phyloP scores from a whole-genome alignment of 1,140 invertebrate genomes.

The Diorhabda sublineata region DNA sequence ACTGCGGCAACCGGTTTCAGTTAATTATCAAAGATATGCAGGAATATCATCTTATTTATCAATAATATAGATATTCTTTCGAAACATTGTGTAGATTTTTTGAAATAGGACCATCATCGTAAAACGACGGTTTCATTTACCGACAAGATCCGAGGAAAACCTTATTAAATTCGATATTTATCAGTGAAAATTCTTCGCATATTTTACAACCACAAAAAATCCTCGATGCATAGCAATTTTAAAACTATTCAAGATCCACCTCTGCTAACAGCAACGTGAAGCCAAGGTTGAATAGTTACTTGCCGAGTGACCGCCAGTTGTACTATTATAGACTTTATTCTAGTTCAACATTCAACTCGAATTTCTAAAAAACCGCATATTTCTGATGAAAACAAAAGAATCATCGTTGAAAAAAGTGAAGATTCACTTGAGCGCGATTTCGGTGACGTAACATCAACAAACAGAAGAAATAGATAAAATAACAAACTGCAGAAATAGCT shows the following conservation, averaged over 20 bases:
- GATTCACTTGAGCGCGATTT: neutral
- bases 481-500: neutral
- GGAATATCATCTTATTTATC: too few relatives aligned
- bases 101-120: too few relatives aligned
- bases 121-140: too few relatives aligned
- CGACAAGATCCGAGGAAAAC: neutral
- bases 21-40: too few relatives aligned
- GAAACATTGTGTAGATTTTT: too few relatives aligned
- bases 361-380: neutral
- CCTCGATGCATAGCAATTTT: neutral
- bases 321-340: neutral
- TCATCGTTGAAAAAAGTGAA: neutral
- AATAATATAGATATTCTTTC: too few relatives aligned
- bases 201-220: neutral
- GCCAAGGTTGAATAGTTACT: constrained; percentile 1
- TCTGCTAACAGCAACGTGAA: constrained; percentile 1
- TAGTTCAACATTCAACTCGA: neutral
- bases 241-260: neutral
- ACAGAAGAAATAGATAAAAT: neutral
- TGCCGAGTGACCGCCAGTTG: neutral
- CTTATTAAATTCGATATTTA: neutral
- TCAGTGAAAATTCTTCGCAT: neutral
- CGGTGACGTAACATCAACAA: neutral
- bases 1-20: too few relatives aligned
- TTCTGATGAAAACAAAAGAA: neutral